Conservation (phyloP, 2,113 vertebrate species). For the Myrmecobius fasciatus region DNA sequence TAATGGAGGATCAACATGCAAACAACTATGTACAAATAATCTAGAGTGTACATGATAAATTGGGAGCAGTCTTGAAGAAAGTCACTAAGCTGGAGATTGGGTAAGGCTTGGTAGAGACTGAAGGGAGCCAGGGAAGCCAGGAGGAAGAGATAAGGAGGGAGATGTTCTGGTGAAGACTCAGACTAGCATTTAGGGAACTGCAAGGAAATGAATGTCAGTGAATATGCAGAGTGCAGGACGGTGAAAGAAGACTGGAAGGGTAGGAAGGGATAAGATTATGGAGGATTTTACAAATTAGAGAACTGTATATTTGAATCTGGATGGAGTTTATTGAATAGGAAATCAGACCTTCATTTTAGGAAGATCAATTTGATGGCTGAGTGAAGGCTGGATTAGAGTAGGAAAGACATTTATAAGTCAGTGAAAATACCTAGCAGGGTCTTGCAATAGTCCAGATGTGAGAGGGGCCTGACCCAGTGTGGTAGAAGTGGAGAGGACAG, state of each 20-base stretch:
- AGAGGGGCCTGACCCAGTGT: neutral
- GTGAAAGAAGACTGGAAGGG: neutral
- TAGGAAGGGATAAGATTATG: neutral
- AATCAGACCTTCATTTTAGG: neutral
- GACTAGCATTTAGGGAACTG: neutral
- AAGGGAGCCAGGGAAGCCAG: neutral
- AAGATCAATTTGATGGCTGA: neutral
- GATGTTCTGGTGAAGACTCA: no score
- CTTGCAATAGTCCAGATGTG: neutral
- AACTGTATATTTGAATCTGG: neutral
- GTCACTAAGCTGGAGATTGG: neutral
- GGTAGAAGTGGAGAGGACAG: neutral
- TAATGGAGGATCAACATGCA: neutral
- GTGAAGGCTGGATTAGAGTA: neutral
- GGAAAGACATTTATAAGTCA: neutral
- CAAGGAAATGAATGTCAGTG: neutral
- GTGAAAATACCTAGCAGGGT: neutral
- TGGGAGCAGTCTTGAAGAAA: neutral
- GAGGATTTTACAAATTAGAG: neutral
- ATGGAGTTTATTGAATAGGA: neutral
- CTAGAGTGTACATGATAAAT: neutral
- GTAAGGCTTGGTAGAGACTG: neutral
- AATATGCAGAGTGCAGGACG: neutral
- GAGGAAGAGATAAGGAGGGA: neutral
- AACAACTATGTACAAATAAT: neutral